Conservation (phyloP, 2,888 invertebrate genomes). For the Pasiphila rectangulata region DNA sequence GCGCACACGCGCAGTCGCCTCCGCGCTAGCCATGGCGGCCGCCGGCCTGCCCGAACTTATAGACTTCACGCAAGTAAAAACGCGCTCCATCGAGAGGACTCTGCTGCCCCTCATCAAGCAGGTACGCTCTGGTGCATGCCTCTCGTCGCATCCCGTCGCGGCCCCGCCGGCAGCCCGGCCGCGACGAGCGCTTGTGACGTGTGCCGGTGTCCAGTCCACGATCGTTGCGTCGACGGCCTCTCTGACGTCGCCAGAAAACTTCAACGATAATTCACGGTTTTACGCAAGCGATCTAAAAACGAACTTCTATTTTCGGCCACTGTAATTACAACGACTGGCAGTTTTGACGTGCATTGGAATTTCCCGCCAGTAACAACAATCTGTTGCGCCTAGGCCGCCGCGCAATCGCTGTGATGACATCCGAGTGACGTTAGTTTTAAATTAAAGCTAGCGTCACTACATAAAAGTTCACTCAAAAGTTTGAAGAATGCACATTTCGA, state of each 20-base stretch:
- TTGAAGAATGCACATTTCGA: background rate
- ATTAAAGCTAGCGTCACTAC: conserved; percentile 23
- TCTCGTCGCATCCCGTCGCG: conserved; percentile 27
- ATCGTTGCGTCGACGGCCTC: conserved; percentile 46
- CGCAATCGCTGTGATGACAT: conserved; percentile 55
- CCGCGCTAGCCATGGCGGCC: conserved; percentile 82
- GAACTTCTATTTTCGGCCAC: conserved; percentile 65
- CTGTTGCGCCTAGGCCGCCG: conserved; percentile 71
- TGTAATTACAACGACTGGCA: conserved; percentile 54
- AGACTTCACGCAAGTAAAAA: conserved; percentile 90
- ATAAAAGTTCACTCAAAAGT: background rate
- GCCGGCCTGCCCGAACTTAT: conserved; percentile 77
- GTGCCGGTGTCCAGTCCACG: conserved; percentile 30
- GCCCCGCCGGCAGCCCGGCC: no score
- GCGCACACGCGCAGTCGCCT: conserved; percentile 72
- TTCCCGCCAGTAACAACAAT: conserved; percentile 71
- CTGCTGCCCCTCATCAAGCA: conserved; percentile 96
- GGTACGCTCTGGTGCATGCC: conserved; percentile 81
- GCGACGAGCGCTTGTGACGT: conserved; percentile 41
- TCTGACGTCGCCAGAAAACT: conserved; percentile 60
- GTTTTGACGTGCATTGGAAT: conserved; percentile 56
- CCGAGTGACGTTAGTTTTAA: conserved; percentile 49
- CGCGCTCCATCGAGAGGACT: conserved; percentile 96
- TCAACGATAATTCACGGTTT: conserved; percentile 55
- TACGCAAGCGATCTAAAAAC: conserved; percentile 64